phyloP scores from a whole-genome alignment of 2,113 vertebrate genomes.

The Amphiprion percula region DNA sequence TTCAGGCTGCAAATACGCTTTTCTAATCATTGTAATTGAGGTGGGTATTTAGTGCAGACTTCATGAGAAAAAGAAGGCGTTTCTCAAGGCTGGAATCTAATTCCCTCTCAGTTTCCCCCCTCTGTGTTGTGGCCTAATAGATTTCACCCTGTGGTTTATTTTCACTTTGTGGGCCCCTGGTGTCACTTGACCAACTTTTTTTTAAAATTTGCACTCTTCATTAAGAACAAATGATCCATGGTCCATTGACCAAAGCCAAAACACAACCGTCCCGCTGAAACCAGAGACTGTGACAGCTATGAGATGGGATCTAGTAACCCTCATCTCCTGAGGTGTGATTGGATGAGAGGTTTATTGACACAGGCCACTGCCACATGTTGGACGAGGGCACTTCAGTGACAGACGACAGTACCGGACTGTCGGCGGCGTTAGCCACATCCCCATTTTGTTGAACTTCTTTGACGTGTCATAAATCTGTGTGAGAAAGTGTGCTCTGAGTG shows the following conservation, averaged over 20 bases:
- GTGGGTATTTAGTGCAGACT: not conserved
- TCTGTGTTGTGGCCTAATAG: conserved; percentile 44
- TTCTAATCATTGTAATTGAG: not conserved
- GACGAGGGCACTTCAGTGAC: conserved; percentile 19
- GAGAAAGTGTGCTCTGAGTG: not conserved
- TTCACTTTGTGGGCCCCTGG: conserved; percentile 36
- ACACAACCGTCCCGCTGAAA: conserved; percentile 37
- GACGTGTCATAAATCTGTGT: not conserved
- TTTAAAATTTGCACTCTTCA: not conserved
- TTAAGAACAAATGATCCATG: conserved; percentile 54
- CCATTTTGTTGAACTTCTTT: not conserved
- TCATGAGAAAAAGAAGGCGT: not conserved
- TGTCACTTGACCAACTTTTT: conserved; percentile 19
- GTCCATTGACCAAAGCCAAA: conserved; percentile 61
- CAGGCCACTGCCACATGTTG: conserved; percentile 58
- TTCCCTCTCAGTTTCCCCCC: not conserved
- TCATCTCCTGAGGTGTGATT: conserved; percentile 23
- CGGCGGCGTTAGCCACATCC: not conserved
- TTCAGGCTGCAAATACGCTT: not conserved
- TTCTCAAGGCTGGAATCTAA: not conserved
- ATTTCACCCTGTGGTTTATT: conserved; percentile 54
- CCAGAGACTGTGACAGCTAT: conserved; percentile 25
- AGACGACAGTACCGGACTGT: conserved; percentile 42
- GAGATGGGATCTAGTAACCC: not conserved
- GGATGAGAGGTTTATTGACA: conserved; percentile 54